phyloP scores from a whole-genome alignment of 2,797 vertebrate genomes.

The Hoplostethus mediterraneus region DNA sequence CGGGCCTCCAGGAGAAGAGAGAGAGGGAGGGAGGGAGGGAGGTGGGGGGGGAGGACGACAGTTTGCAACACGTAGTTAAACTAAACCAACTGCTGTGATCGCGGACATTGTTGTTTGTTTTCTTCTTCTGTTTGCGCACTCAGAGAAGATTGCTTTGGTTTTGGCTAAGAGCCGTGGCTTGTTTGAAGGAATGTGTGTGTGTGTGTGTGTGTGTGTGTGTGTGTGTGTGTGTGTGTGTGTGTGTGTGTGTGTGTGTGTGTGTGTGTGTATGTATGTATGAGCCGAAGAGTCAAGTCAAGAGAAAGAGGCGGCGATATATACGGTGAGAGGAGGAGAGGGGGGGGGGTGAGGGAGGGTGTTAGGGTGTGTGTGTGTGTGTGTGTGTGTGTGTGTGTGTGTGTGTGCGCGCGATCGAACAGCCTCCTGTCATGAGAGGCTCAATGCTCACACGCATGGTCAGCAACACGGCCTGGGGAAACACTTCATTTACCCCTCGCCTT shows the following conservation, averaged over 20 bases:
- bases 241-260: constrained; percentile 11
- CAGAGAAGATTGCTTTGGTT: constrained; percentile 66
- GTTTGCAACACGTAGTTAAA: constrained; percentile 49
- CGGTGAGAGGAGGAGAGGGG: constrained; percentile 46
- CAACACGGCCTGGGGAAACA: constrained; percentile 86
- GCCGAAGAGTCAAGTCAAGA: constrained; percentile 21
- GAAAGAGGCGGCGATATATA: constrained; percentile 49
- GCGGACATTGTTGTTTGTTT: constrained; percentile 40
- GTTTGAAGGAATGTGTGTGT: constrained; percentile 40
- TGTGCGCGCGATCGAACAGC: constrained; percentile 78
- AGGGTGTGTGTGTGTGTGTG: too few relatives aligned
- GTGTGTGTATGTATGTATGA: background rate
- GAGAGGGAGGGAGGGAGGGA: background rate
- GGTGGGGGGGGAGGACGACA: constrained; percentile 11
- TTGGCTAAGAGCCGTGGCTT: constrained; percentile 40
- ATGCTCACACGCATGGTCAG: constrained; percentile 88
- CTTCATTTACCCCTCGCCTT: constrained; percentile 87
- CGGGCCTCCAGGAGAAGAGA: constrained; percentile 23
- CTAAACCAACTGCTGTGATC: constrained; percentile 42
- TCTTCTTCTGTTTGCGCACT: constrained; percentile 43
- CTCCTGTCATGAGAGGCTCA: constrained; percentile 84
- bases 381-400: too few relatives aligned
- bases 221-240: constrained; percentile 9
- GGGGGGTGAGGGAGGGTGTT: constrained; percentile 26
- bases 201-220: constrained; percentile 9